Conservation (phyloP, 2,888 invertebrate genomes). For the Caenorhabditis imperialis region DNA sequence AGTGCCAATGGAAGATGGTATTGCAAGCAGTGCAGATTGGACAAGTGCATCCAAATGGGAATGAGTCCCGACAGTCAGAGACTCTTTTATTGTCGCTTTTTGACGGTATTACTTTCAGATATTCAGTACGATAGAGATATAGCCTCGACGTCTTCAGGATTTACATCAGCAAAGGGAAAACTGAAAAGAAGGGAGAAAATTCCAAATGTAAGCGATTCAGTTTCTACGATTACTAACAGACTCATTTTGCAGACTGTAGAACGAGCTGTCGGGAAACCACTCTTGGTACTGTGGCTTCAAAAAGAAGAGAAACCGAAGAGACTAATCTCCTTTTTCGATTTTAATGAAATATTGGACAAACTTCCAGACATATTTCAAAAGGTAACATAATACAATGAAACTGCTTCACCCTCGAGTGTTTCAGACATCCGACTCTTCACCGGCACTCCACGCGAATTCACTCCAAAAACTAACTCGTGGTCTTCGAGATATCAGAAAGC, state of each 20-base stretch:
- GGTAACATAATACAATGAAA: too few species aligned
- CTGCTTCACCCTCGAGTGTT: too few species aligned
- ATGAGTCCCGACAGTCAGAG: slow-evolving; percentile 32
- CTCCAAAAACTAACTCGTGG: not conserved
- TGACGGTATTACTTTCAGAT: slow-evolving; percentile 1
- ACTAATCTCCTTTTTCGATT: not conserved
- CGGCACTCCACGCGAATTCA: too few species aligned
- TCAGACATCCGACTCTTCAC: too few species aligned
- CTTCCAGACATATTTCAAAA: not conserved
- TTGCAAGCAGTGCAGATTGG: slow-evolving; percentile 23
- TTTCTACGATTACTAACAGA: too few species aligned
- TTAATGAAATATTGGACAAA: not conserved
- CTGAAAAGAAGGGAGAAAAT: too few species aligned
- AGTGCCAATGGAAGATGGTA: slow-evolving; percentile 15
- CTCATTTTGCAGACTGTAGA: not conserved
- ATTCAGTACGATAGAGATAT: slow-evolving; percentile 28
- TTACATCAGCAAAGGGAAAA: not conserved
- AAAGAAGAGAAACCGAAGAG: not conserved
- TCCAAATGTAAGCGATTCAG: too few species aligned
- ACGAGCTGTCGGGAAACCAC: not conserved
- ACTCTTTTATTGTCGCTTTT: not conserved
- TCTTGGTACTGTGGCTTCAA: not conserved
- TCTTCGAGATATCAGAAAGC: not conserved
- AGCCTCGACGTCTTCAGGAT: not conserved
- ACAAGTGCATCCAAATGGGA: slow-evolving; percentile 12